Percentiles rank a stretch among this genome's conserved stretches.
Evolutionary conservation across 2,113 vertebrate species (phyloP).

Genomic region (Poecile atricapillus): DNA sequence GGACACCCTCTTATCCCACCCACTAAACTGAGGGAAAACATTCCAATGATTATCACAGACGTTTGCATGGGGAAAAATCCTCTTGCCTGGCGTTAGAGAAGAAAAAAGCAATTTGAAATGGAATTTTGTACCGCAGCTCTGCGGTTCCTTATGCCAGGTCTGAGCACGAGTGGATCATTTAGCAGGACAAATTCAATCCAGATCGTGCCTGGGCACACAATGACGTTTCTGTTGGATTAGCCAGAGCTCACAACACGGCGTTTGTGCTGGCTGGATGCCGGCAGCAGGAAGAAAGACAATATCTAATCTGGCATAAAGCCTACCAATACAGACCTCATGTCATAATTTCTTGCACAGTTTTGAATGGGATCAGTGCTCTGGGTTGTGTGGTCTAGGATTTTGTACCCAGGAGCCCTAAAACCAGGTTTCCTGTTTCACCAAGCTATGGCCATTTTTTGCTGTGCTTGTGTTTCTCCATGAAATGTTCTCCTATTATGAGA

Average conservation of each 20-base stretch:
- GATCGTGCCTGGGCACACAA: constrained; percentile 40
- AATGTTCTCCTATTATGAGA: not conserved
- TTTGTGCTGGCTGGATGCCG: not conserved
- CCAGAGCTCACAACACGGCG: not conserved
- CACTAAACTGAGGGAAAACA: not conserved
- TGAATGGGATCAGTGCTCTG: not conserved
- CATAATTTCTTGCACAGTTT: not conserved
- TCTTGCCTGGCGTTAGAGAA: not conserved
- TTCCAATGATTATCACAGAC: rapidly evolving
- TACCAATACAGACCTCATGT: not conserved
- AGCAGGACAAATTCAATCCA: constrained; percentile 16
- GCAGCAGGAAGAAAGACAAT: constrained; percentile 34
- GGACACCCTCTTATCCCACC: not conserved
- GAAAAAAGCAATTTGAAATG: not conserved
- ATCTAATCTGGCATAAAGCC: constrained; percentile 41
- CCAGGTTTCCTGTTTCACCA: not conserved
- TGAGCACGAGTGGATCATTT: not conserved
- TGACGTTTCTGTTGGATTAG: not conserved
- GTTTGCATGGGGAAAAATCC: not conserved
- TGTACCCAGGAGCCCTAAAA: not conserved
- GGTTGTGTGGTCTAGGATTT: not conserved
- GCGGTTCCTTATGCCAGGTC: not conserved
- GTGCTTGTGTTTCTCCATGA: not conserved
- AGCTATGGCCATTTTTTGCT: not conserved
- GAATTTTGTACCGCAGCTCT: not conserved